Base-by-base conservation (phyloP, 2,888 invertebrate species). In the Melangyna quadrimaculata region DNA sequence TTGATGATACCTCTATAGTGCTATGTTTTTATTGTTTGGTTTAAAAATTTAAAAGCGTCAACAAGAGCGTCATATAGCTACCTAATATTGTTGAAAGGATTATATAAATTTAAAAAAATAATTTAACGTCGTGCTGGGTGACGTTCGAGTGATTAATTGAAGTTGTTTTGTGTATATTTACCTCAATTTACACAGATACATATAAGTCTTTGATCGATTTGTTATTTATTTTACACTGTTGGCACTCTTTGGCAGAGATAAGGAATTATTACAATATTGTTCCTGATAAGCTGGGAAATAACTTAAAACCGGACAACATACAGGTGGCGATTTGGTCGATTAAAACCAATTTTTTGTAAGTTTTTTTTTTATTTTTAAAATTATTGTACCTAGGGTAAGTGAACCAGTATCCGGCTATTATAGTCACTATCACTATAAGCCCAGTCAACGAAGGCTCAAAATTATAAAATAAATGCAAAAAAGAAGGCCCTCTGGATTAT, bases 341-440 rank as follows among this genome's bases (percentile, higher is more conserved):
- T 59, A 65, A 53, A 32, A 27, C 3, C 55, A 72, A 43, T 59
- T 24, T 40, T 40, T 27, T 71, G 81, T 71, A 71, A 71, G 81
- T 77, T 5, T 45, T 1, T 48, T 29, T 57, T 59, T 19, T 8
- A 8, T 48, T 37, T 40, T 40, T 7, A 17, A n/a, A n/a, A n/a
- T n/a, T n/a, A n/a, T n/a, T n/a, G n/a, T n/a, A n/a, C n/a, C n/a
- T n/a, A n/a, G n/a, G n/a, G n/a, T n/a, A n/a, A n/a, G n/a, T n/a
- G n/a, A n/a, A n/a, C n/a, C n/a, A n/a, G n/a, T n/a, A n/a, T n/a
- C n/a, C n/a, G n/a, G n/a, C n/a, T n/a, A n/a, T n/a, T n/a, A n/a
- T n/a, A n/a, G n/a, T n/a, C n/a, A n/a, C n/a, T n/a, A n/a, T n/a
- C n/a, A n/a, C n/a, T n/a, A n/a, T n/a, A n/a, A n/a, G n/a, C n/a